phyloP scores from a whole-genome alignment of 2,113 vertebrate genomes.

The Ctenodactylus gundi region DNA sequence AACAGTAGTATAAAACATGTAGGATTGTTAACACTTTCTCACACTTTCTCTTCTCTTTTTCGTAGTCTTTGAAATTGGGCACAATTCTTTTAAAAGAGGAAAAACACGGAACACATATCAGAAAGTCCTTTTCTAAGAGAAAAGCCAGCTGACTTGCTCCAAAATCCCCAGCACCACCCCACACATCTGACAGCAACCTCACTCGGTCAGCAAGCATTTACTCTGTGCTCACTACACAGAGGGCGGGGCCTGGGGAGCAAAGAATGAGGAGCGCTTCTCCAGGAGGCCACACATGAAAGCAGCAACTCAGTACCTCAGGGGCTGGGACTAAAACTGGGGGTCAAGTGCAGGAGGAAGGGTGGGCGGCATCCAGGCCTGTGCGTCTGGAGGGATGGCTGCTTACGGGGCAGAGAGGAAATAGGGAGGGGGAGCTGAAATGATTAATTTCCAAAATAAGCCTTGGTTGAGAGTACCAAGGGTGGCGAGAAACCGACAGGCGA shows the following conservation, averaged over 20 bases:
- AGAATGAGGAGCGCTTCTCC: neutral
- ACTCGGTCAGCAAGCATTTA: neutral
- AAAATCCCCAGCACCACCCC: conserved; percentile 3
- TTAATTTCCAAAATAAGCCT: neutral
- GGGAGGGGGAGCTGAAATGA: neutral
- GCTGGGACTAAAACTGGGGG: too few species aligned
- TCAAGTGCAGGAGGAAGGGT: neutral
- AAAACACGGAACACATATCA: neutral
- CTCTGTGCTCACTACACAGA: neutral
- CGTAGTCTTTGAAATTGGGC: conserved; percentile 6
- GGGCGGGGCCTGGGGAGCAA: neutral
- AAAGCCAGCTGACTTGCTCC: neutral
- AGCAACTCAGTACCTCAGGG: too few species aligned
- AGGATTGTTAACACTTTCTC: neutral
- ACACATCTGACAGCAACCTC: neutral
- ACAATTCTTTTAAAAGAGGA: neutral
- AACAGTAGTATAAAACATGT: neutral
- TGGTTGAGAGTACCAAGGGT: neutral
- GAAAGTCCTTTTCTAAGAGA: neutral
- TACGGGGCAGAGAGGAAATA: neutral
- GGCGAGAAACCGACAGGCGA: too few species aligned
- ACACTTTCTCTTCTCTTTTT: neutral
- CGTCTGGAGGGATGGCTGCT: too few species aligned
- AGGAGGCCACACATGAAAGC: neutral
- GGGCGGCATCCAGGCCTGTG: neutral